Conservation (phyloP, 1,140 invertebrate species). For the fruit fly (Drosophila melanogaster) region DNA sequence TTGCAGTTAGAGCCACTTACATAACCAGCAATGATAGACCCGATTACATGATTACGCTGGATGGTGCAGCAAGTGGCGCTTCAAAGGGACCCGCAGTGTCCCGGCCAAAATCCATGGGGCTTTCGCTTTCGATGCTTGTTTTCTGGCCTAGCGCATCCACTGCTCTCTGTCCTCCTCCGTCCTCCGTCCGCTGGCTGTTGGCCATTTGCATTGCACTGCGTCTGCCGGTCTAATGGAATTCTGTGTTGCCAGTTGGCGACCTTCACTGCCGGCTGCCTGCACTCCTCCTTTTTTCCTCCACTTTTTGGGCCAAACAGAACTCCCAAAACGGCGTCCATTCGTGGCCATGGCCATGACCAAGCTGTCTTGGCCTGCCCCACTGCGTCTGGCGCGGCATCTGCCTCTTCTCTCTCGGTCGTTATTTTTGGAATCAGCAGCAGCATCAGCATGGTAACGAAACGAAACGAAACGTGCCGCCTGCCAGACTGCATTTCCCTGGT, state of each 20-base stretch:
- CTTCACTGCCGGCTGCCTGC: constrained; percentile 38
- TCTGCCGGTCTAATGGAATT: constrained; percentile 74
- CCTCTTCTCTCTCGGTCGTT: constrained; percentile 33
- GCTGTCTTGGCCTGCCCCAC: background rate
- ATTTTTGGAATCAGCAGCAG: constrained; percentile 69
- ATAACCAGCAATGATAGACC: constrained; percentile 55
- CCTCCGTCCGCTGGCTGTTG: constrained; percentile 19
- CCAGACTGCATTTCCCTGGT: constrained; percentile 40
- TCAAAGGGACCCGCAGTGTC: background rate
- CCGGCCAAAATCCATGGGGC: constrained; percentile 18
- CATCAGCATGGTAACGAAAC: constrained; percentile 60
- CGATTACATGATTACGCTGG: constrained; percentile 71
- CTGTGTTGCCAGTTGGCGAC: constrained; percentile 52
- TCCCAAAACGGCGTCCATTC: constrained; percentile 61
- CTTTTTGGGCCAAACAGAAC: constrained; percentile 74
- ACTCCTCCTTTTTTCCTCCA: constrained; percentile 16
- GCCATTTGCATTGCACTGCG: constrained; percentile 62
- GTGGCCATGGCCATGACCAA: constrained; percentile 36
- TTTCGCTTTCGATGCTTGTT: constrained; percentile 63
- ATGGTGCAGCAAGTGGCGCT: background rate
- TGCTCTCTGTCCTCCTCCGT: background rate
- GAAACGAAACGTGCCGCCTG: constrained; percentile 40
- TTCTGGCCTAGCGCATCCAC: constrained; percentile 54
- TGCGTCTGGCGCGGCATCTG: background rate
- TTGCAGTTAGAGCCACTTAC: constrained; percentile 68